Conservation (phyloP, 2,888 invertebrate species). For the Smittia aterrima region DNA sequence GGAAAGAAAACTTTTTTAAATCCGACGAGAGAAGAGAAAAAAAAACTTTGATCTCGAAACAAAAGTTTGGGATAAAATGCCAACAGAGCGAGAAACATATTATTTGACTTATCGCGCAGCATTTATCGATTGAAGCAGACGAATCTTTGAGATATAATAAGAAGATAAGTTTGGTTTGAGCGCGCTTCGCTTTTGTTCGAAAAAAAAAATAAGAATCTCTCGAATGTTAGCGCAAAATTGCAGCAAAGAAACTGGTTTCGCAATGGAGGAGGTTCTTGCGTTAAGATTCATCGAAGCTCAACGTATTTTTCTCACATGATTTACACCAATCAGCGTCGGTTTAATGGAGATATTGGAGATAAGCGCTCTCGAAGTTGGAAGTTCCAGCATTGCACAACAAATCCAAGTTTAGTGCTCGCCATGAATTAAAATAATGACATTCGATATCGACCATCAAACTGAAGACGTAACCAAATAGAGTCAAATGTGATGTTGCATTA, state of each 20-base stretch:
- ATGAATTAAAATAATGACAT: background rate
- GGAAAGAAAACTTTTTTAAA: background rate
- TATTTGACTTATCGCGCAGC: background rate
- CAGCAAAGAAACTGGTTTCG: background rate
- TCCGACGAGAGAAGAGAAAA: background rate
- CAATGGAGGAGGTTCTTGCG: slow-evolving; percentile 11
- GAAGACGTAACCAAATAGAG: slow-evolving; percentile 8
- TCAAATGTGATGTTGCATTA: background rate
- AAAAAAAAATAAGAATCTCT: background rate
- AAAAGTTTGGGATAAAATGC: slow-evolving; percentile 20
- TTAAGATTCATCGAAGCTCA: background rate
- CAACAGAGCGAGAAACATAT: slow-evolving; percentile 18
- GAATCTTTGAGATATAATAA: background rate
- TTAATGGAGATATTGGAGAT: slow-evolving; percentile 9
- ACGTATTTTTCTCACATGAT: slow-evolving; percentile 34
- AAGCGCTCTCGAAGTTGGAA: background rate
- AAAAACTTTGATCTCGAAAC: slow-evolving; percentile 19
- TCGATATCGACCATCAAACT: slow-evolving; percentile 1
- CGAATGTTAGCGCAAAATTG: background rate
- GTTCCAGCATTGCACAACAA: background rate
- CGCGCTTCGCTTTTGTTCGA: background rate
- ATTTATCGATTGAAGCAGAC: background rate
- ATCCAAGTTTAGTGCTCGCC: background rate
- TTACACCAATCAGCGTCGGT: slow-evolving; percentile 32
- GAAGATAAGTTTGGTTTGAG: background rate